Evolutionary conservation across 2,888 invertebrate genomes (phyloP).

Genomic region (Apamea anceps): DNA sequence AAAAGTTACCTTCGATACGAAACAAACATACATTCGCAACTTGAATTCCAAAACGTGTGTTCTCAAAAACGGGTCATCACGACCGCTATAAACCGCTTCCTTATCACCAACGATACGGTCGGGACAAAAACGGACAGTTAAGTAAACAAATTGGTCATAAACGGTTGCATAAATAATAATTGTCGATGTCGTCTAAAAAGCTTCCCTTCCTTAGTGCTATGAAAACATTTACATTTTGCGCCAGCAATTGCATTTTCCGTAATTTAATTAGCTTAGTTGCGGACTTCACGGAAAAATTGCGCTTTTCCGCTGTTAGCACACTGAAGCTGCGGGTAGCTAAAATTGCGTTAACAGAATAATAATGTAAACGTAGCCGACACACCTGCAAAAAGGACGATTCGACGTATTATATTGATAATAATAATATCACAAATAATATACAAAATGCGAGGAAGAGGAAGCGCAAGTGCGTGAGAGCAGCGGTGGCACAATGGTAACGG

Average conservation of each 20-base stretch:
- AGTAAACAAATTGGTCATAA: conserved; percentile 20
- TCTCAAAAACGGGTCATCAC: neutral
- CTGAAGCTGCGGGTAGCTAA: neutral
- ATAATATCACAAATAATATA: neutral
- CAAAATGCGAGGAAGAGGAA: neutral
- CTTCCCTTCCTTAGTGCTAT: neutral
- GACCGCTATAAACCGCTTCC: conserved; percentile 4
- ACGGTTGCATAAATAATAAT: conserved; percentile 35
- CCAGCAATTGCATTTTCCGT: conserved; percentile 54
- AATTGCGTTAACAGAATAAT: neutral
- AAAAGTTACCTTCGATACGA: neutral
- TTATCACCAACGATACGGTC: conserved; percentile 16
- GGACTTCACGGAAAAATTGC: conserved; percentile 40
- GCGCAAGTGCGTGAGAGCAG: neutral
- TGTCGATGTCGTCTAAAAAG: conserved; percentile 20
- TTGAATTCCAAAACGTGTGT: neutral
- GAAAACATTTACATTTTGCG: conserved; percentile 47
- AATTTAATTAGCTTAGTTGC: conserved; percentile 54
- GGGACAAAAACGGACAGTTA: neutral
- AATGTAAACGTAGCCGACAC: neutral
- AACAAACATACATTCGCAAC: neutral
- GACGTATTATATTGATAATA: neutral
- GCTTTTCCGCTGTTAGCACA: conserved; percentile 12
- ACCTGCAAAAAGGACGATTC: neutral
- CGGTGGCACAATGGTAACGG: neutral